A percentile compares a stretch with the other conserved stretches of the same genome.
Conservation (phyloP, 2,888 invertebrate genomes). For the Yponomeuta cagnagella region DNA sequence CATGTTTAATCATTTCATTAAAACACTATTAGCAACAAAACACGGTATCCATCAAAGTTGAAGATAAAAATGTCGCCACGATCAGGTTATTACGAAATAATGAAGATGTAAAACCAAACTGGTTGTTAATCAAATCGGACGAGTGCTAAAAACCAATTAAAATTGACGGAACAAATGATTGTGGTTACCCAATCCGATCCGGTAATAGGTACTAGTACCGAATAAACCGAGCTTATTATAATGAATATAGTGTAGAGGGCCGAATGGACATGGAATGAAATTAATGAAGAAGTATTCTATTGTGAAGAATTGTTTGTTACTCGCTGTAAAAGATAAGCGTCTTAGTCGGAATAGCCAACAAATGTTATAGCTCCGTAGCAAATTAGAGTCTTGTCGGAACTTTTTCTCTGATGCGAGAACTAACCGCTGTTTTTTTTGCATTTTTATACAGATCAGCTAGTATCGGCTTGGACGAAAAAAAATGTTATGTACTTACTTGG, state of each 20-base stretch:
- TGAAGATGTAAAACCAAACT: constrained; percentile 35
- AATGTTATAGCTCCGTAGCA: too few relatives aligned
- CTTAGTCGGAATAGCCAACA: too few relatives aligned
- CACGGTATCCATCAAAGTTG: not conserved
- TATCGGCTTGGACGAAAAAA: too few relatives aligned
- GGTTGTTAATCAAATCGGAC: constrained; percentile 39
- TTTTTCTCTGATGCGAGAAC: too few relatives aligned
- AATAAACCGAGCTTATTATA: constrained; percentile 32
- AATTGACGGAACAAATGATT: constrained; percentile 34
- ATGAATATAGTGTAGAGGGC: not conserved
- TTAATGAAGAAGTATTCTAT: not conserved
- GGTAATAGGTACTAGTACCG: constrained; percentile 32
- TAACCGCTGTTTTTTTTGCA: too few relatives aligned
- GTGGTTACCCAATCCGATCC: constrained; percentile 41
- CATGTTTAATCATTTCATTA: not conserved
- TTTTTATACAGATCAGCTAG: too few relatives aligned
- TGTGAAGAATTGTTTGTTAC: too few relatives aligned
- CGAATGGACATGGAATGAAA: not conserved
- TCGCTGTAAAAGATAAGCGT: too few relatives aligned
- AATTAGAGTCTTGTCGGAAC: too few relatives aligned
- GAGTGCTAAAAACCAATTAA: constrained; percentile 59
- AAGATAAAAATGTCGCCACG: not conserved
- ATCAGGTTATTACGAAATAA: constrained; percentile 27
- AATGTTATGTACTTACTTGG: too few relatives aligned
- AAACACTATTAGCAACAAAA: not conserved